Percentiles rank a stretch among this genome's conserved stretches.
These are phyloP conservation scores for Mylabris phalerata DNA, from an alignment of 1,140 invertebrate genomes.

Conservation along the genomic window DNA sequence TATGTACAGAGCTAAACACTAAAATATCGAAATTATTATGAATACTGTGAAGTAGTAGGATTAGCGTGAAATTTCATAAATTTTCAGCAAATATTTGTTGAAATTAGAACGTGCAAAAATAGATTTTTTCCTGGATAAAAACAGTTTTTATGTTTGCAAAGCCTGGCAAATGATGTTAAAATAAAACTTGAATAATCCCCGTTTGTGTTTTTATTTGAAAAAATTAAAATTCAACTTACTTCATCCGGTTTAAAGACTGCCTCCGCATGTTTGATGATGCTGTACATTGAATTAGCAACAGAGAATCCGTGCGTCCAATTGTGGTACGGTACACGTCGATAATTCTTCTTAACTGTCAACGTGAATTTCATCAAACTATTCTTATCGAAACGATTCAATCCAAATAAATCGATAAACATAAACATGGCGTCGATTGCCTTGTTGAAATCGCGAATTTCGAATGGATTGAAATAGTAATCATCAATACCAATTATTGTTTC, in stretches of 20 bases:
- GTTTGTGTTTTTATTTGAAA: not conserved
- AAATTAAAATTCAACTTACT: slow-evolving; percentile 40
- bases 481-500: slow-evolving; percentile 42
- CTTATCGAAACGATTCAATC: slow-evolving; percentile 47
- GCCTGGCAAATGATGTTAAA: no score
- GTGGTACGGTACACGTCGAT: slow-evolving; percentile 73
- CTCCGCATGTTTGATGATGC: slow-evolving; percentile 57
- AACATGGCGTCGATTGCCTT: slow-evolving; percentile 64
- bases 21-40: slow-evolving; percentile 19
- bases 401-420: slow-evolving; percentile 69
- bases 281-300: slow-evolving; percentile 77
- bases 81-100: no score
- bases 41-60: no score
- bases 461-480: slow-evolving; percentile 67
- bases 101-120: no score
- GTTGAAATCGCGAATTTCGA: slow-evolving; percentile 57
- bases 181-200: no score
- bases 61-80: no score
- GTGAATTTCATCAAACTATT: slow-evolving; percentile 62
- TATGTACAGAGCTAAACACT: slow-evolving; percentile 70
- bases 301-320: slow-evolving; percentile 84
- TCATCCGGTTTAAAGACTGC: slow-evolving; percentile 54
- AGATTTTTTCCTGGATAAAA: no score
- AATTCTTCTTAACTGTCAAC: slow-evolving; percentile 77
- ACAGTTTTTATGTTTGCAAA: no score